phyloP scores from a whole-genome alignment of 2,113 vertebrate species.

The Phocoena sinus region DNA sequence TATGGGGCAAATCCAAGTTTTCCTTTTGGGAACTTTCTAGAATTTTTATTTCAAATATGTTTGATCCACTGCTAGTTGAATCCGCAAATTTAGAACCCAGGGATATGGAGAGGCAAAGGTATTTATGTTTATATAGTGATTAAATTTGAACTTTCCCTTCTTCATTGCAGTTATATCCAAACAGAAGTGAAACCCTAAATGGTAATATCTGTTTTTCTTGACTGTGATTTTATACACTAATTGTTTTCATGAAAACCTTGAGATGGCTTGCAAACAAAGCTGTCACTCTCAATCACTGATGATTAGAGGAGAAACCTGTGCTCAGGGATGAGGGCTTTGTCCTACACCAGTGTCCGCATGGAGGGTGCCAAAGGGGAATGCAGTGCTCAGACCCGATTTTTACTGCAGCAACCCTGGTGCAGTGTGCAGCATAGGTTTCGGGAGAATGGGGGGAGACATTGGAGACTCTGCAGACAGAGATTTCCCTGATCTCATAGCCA shows the following conservation, averaged over 20 bases:
- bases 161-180: neutral
- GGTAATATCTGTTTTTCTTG: neutral
- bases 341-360: fast-evolving
- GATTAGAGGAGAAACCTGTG: neutral
- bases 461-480: neutral
- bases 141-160: neutral
- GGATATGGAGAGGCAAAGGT: neutral
- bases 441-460: neutral
- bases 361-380: neutral
- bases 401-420: neutral
- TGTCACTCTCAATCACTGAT: neutral
- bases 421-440: neutral
- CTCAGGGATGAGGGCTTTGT: neutral
- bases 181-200: neutral
- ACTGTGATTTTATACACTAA: neutral
- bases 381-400: neutral
- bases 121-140: neutral
- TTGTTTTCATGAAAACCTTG: neutral
- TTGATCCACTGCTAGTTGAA: neutral
- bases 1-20: neutral
- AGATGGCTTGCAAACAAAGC: neutral
- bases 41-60: neutral
- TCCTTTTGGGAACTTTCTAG: neutral
- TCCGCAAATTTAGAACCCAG: neutral
- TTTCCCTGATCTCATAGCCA: neutral